These are phyloP conservation scores for Enteromius thamalakanensis DNA, from an alignment of 2,797 vertebrate genomes.

Conservation along the genomic window DNA sequence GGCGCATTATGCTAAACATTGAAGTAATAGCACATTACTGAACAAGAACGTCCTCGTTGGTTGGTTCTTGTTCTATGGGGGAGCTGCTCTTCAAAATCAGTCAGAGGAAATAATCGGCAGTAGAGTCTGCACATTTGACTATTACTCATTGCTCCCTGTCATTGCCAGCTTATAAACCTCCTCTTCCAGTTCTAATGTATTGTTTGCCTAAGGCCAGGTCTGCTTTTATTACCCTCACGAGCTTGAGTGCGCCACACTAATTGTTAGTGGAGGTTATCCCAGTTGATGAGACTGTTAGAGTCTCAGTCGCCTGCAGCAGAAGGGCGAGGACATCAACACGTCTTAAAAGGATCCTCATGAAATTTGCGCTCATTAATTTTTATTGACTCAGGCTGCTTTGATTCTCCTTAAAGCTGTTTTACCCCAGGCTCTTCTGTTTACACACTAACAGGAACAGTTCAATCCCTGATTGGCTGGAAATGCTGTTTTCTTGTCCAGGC, in stretches of 20 bases:
- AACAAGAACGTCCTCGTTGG: constrained; percentile 22
- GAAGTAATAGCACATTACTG: constrained; percentile 28
- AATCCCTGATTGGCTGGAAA: not conserved
- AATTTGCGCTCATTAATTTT: constrained; percentile 45
- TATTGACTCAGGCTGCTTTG: constrained; percentile 26
- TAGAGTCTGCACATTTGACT: constrained; percentile 25
- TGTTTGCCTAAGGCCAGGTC: constrained; percentile 38
- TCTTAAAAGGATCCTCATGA: constrained; percentile 35
- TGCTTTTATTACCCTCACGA: constrained; percentile 30
- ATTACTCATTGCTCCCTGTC: constrained; percentile 38
- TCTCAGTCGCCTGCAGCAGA: constrained; percentile 31
- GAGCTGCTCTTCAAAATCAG: constrained; percentile 11
- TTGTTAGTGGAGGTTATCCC: constrained; percentile 44
- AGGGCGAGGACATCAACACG: constrained; percentile 40
- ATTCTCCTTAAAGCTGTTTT: constrained; percentile 24
- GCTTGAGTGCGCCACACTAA: constrained; percentile 27
- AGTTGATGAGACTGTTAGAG: constrained; percentile 28
- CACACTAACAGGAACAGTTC: not conserved
- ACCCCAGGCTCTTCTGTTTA: constrained; percentile 6
- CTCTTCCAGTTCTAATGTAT: constrained; percentile 31
- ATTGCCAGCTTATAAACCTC: constrained; percentile 36
- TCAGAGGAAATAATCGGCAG: constrained; percentile 9
- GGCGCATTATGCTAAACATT: constrained; percentile 30
- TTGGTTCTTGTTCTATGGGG: constrained; percentile 6
- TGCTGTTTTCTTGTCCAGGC: constrained; percentile 8